Percentiles rank a stretch among this genome's conserved stretches.
phyloP scores from a whole-genome alignment of 2,888 invertebrate species.

The Euplexia lucipara region DNA sequence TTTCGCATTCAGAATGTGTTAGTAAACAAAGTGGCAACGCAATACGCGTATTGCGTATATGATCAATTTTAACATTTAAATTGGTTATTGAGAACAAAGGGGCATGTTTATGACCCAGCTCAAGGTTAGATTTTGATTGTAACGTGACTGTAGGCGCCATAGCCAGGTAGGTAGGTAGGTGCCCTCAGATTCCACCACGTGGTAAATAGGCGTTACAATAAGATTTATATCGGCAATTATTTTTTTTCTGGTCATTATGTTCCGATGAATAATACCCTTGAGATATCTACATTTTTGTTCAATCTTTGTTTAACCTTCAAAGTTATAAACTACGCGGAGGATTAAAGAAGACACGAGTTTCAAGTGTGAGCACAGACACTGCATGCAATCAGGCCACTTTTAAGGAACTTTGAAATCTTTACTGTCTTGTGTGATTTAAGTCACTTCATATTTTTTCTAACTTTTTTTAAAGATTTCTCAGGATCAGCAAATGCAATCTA shows the following conservation, averaged over 20 bases:
- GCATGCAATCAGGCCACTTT: no score
- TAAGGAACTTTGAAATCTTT: neutral
- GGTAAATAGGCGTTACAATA: slow-evolving; percentile 61
- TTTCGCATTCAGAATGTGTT: slow-evolving; percentile 77
- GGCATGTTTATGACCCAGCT: slow-evolving; percentile 58
- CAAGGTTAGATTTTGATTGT: slow-evolving; percentile 66
- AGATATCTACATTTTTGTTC: slow-evolving; percentile 47
- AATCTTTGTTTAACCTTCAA: slow-evolving; percentile 41
- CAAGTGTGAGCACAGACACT: neutral
- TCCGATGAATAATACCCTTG: slow-evolving; percentile 56
- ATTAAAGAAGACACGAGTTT: slow-evolving; percentile 27
- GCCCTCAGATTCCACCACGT: slow-evolving; percentile 56
- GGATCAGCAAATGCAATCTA: neutral
- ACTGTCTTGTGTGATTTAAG: neutral
- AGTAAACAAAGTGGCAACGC: slow-evolving; percentile 77
- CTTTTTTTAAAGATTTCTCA: neutral
- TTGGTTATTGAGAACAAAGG: slow-evolving; percentile 67
- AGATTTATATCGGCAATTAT: slow-evolving; percentile 54
- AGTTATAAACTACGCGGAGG: slow-evolving; percentile 9
- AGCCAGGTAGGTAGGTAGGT: slow-evolving; percentile 28
- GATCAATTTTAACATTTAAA: slow-evolving; percentile 71
- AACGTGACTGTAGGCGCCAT: slow-evolving; percentile 45
- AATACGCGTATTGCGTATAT: slow-evolving; percentile 68
- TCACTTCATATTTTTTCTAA: slow-evolving; percentile 7
- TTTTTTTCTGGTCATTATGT: slow-evolving; percentile 53